Evolutionary conservation across 2,113 vertebrate genomes (phyloP), one percentile per base, ranked within the genome.

Genomic region (Apistogramma diplotaenia): DNA sequence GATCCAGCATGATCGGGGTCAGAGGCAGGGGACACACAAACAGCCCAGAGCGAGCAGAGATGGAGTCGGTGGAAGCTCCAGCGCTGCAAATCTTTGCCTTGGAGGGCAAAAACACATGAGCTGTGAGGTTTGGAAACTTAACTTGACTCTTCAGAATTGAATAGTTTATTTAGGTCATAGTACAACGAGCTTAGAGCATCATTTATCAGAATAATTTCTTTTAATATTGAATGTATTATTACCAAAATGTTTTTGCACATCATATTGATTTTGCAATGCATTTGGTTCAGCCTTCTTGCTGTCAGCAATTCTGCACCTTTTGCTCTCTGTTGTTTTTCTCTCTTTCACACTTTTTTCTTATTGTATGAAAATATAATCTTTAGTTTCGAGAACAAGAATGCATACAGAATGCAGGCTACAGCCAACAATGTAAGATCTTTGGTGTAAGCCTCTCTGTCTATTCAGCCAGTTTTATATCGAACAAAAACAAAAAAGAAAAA

Each of bases 1-100:
- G 81, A 85, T 88, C n/a, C 23, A 8, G 59, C 71, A 25, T 81
- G 76, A 84, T 82, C 25, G 76, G 71, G 85, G 83, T 91, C 86
- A 90, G 74, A 86, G 18, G 59, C 85, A 84, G 87, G 92, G 87
- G 81, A 82, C 61, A 62, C 43, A 78, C 67, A 83, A 86, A 89
- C 81, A 74, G 87, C 83, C 83, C 29, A 15, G 53, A 71, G 85
- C 67, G 86, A 87, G 84, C 4, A 31, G 25, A 84, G 73, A 87
- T 73, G 7, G 67, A 81, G 76, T 89, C 57, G 2, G 0, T 58
- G 74, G 79, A 74, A 67, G 18, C 61, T 76, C 51, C 27, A 72
- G 61, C 74, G 78, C 65, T 57, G 76, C 35, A 84, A 75, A 81
- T 82, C 35, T 80, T 27, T 67, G 40, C 74, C 16, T 37, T 3